phyloP scores from a whole-genome alignment of 2,888 invertebrate species.

The Hypercompe scribonia region DNA sequence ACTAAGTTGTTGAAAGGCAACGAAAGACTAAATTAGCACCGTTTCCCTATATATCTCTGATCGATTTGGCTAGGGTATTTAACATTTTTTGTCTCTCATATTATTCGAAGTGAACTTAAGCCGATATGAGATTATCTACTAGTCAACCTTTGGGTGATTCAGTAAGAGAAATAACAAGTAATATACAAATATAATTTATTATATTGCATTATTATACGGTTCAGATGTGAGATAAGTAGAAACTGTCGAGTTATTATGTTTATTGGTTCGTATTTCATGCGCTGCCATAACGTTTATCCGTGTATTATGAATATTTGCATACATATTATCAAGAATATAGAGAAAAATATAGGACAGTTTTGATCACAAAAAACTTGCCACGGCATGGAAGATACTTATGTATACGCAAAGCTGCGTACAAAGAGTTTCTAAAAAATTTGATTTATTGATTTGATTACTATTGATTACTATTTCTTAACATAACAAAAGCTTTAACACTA shows the following conservation, averaged over 20 bases:
- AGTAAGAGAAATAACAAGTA: neutral
- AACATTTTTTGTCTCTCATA: neutral
- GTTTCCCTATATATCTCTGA: neutral
- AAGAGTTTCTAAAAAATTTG: no score
- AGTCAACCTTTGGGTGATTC: neutral
- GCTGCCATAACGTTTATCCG: neutral
- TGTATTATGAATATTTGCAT: neutral
- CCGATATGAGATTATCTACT: neutral
- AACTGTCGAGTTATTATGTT: neutral
- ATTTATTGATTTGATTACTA: no score
- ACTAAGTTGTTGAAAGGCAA: no score
- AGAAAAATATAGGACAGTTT: neutral
- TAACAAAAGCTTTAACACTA: no score
- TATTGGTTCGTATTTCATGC: neutral
- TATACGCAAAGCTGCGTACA: no score
- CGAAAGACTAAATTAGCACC: no score
- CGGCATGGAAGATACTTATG: neutral
- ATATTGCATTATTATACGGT: neutral
- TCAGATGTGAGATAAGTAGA: neutral
- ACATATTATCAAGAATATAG: neutral
- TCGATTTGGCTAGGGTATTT: neutral
- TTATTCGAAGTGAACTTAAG: neutral
- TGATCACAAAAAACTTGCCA: neutral
- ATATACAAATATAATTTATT: neutral
- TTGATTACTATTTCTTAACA: no score